Evolutionary conservation across 2,113 vertebrate species (phyloP).

Genomic region (Morone chrysops): DNA sequence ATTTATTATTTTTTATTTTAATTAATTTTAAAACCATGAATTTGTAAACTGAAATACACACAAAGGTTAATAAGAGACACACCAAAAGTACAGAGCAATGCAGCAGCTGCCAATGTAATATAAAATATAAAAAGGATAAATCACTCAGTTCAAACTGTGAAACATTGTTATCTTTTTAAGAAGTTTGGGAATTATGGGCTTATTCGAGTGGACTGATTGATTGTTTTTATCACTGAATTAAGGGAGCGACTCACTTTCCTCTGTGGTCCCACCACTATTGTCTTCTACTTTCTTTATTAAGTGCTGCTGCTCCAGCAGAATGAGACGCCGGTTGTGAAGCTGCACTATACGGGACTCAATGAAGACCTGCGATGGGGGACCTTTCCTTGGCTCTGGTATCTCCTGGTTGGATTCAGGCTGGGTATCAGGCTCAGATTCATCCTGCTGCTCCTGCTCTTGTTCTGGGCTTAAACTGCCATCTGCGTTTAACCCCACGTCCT

Average conservation of each 20-base stretch:
- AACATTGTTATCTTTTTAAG: background rate
- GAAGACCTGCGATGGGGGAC: background rate
- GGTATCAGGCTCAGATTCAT: background rate
- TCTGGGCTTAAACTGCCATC: rapidly evolving
- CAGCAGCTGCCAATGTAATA: background rate
- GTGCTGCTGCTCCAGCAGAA: slow-evolving; percentile 49
- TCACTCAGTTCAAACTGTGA: background rate
- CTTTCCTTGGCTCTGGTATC: background rate
- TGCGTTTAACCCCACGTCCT: rapidly evolving
- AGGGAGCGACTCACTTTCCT: slow-evolving; percentile 53
- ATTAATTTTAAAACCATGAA: too few species aligned
- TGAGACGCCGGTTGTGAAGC: slow-evolving; percentile 51
- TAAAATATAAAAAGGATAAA: background rate
- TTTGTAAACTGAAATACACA: background rate
- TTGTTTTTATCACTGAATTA: background rate
- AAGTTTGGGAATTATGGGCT: background rate
- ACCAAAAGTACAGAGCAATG: background rate
- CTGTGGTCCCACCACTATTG: too few species aligned
- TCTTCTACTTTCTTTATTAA: slow-evolving; percentile 12
- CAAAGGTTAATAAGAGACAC: too few species aligned
- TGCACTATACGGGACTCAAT: slow-evolving; percentile 55
- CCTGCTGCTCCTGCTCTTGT: background rate
- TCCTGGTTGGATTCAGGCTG: background rate
- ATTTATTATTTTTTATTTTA: too few species aligned
- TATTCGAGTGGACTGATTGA: background rate